phyloP scores from a whole-genome alignment of 2,888 invertebrate species.

The Stenodema calcarata region DNA sequence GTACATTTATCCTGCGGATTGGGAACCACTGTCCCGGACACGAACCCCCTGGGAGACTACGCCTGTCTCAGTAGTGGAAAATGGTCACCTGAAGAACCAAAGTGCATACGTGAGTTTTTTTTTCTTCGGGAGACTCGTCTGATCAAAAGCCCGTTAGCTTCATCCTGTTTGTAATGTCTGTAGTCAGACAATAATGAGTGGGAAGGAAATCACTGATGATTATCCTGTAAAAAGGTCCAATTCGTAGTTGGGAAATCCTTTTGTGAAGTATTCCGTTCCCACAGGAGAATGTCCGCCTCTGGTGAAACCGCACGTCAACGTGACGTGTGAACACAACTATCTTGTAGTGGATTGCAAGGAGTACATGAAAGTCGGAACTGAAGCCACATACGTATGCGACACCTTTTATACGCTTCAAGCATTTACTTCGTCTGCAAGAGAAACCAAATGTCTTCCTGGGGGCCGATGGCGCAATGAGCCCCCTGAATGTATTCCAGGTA shows the following conservation, averaged over 20 bases:
- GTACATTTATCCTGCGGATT: slow-evolving; percentile 1
- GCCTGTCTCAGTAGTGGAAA: background rate
- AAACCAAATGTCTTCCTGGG: background rate
- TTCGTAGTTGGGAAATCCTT: too few species aligned
- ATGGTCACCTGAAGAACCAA: slow-evolving; percentile 2
- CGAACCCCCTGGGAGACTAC: background rate
- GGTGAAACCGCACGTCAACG: background rate
- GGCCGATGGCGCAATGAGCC: background rate
- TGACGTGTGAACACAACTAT: slow-evolving; percentile 6
- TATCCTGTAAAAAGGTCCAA: too few species aligned
- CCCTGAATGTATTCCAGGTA: slow-evolving; percentile 24
- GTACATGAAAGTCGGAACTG: background rate
- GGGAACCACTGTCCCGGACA: background rate
- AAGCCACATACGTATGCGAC: slow-evolving; percentile 1
- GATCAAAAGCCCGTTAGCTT: too few species aligned
- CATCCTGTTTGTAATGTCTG: too few species aligned
- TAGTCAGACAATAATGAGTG: too few species aligned
- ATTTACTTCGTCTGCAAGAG: background rate
- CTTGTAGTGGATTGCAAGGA: background rate
- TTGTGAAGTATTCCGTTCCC: background rate
- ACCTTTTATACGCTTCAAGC: background rate
- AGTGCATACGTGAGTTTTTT: slow-evolving; percentile 4
- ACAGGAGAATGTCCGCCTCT: background rate
- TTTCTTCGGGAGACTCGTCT: too few species aligned
- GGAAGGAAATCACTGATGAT: too few species aligned